Percentiles rank a stretch among this genome's conserved stretches.
These are phyloP conservation scores for Coreius guichenoti DNA, from an alignment of 2,797 vertebrate species.

Conservation along the genomic window DNA sequence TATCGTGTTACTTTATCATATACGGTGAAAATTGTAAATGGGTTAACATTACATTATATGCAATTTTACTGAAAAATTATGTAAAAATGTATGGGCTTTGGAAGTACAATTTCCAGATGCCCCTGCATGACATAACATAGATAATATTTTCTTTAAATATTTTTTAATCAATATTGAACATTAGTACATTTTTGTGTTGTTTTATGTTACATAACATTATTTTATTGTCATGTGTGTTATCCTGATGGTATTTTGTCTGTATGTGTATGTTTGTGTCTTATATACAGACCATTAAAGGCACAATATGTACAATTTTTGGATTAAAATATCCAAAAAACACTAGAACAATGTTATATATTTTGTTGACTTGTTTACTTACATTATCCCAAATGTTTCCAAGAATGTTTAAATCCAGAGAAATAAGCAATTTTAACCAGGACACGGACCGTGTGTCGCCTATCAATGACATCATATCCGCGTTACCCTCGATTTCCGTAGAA, in stretches of 20 bases:
- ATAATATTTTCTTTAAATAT: not conserved
- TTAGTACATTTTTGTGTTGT: not conserved
- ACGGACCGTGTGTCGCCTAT: too few relatives aligned
- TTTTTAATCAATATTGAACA: not conserved
- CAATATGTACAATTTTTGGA: too few relatives aligned
- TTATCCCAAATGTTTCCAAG: too few relatives aligned
- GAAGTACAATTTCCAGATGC: not conserved
- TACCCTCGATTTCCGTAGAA: too few relatives aligned
- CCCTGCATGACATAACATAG: not conserved
- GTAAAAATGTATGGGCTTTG: not conserved
- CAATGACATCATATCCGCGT: too few relatives aligned
- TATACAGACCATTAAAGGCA: not conserved
- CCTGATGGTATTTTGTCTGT: not conserved
- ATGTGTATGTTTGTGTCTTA: not conserved
- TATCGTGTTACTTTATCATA: not conserved
- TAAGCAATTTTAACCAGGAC: too few relatives aligned
- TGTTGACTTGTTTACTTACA: too few relatives aligned
- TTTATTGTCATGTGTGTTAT: not conserved
- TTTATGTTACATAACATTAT: not conserved
- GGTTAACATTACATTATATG: not conserved
- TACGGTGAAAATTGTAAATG: not conserved
- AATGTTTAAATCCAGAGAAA: too few relatives aligned
- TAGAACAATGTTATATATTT: too few relatives aligned
- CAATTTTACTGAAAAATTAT: not conserved
- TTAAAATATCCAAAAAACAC: too few relatives aligned